Conservation (phyloP, 35 echinoderm and acorn worm species). For the Diadema setosum region DNA sequence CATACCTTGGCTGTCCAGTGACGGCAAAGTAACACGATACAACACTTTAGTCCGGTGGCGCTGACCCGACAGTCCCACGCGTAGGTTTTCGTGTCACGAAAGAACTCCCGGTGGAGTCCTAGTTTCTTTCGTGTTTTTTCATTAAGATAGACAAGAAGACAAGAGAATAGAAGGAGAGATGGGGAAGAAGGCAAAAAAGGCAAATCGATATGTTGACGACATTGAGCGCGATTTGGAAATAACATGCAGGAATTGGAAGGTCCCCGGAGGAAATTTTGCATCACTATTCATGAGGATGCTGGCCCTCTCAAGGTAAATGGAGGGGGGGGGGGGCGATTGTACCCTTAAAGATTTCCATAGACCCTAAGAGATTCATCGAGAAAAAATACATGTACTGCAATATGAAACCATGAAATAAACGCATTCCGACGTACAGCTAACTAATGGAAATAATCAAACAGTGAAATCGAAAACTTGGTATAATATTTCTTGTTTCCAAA, state of each 20-base stretch:
- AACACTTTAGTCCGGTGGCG: neutral
- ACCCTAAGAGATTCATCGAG: no score
- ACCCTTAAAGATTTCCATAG: no score
- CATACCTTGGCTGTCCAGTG: neutral
- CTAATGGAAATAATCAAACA: no score
- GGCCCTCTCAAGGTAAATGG: no score
- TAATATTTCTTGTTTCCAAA: no score
- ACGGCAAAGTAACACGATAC: neutral
- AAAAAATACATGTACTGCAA: no score
- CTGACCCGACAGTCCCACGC: neutral
- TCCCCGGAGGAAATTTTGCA: no score
- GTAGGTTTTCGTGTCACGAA: neutral
- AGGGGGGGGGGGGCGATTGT: no score
- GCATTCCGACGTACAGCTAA: no score
- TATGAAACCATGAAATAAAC: no score
- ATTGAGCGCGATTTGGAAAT: neutral
- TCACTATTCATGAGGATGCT: no score
- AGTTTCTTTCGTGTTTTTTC: neutral
- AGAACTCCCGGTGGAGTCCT: neutral
- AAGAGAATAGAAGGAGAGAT: neutral
- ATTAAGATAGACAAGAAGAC: neutral
- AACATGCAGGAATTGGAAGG: neutral
- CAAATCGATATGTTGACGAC: neutral
- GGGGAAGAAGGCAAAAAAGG: neutral
- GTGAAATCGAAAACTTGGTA: no score